phyloP scores from a whole-genome alignment of 2,113 vertebrate species.

The Sinocyclocheilus rhinocerous region DNA sequence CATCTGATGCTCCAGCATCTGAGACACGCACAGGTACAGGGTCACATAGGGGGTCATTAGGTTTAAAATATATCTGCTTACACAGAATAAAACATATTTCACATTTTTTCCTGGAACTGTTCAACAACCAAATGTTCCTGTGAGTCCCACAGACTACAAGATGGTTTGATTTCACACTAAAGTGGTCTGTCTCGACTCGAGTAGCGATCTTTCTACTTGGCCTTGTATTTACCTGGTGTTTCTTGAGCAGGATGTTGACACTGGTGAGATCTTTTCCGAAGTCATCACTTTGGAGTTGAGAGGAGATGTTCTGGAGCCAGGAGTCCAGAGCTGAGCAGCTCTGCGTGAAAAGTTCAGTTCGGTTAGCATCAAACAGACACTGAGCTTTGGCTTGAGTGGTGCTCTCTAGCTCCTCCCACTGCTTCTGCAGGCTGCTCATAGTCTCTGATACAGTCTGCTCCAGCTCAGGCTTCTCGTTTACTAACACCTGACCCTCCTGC shows the following conservation, averaged over 20 bases:
- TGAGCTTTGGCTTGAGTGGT: conserved; percentile 88
- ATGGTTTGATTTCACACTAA: not conserved
- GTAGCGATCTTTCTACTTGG: not conserved
- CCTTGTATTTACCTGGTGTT: conserved; percentile 83
- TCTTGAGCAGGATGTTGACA: conserved; percentile 91
- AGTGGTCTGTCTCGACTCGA: not conserved
- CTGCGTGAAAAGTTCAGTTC: conserved; percentile 90
- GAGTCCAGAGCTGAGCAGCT: conserved; percentile 87
- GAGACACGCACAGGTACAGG: not conserved
- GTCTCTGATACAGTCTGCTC: conserved; percentile 84
- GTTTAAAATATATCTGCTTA: not conserved
- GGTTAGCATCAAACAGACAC: conserved; percentile 91
- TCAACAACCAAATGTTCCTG: too few relatives aligned
- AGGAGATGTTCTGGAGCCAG: conserved; percentile 85
- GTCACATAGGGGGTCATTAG: not conserved
- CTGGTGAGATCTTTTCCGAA: conserved; percentile 92
- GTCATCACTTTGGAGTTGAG: conserved; percentile 87
- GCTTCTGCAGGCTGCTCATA: conserved; percentile 77
- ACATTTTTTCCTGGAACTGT: not conserved
- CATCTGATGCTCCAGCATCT: conserved; percentile 95
- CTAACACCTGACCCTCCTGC: conserved; percentile 86
- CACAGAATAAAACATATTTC: not conserved
- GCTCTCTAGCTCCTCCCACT: conserved; percentile 88
- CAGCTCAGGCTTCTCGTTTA: conserved; percentile 85
- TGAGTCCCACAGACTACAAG: too few relatives aligned